These are phyloP conservation scores for Sterrhoptilus dennistouni DNA, from an alignment of 2,113 vertebrate genomes.

Conservation along the genomic window DNA sequence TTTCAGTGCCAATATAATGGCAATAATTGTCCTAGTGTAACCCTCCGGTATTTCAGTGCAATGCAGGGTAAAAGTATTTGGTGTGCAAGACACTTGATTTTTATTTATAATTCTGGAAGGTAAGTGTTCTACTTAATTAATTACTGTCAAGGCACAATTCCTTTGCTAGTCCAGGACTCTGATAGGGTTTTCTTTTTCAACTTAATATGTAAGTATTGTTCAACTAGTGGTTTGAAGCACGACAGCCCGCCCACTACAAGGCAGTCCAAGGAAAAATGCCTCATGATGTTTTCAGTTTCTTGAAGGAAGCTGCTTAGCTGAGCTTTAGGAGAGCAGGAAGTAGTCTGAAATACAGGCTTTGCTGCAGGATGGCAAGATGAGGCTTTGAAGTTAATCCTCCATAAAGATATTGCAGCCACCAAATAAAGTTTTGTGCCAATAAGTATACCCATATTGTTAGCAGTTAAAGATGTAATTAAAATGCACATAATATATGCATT, in stretches of 20 bases:
- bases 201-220: not conserved
- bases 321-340: not conserved
- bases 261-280: not conserved
- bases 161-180: not conserved
- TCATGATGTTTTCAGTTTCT: not conserved
- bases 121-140: not conserved
- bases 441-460: not conserved
- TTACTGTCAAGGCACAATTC: not conserved
- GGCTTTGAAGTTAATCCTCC: not conserved
- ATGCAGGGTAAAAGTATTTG: not conserved
- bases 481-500: not conserved
- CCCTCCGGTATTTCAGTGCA: not conserved
- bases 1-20: not conserved
- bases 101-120: not conserved
- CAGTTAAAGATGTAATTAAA: not conserved
- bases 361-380: not conserved
- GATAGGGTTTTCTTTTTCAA: not conserved
- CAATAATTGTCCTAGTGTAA: not conserved
- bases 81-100: not conserved
- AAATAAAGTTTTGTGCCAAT: not conserved
- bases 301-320: not conserved
- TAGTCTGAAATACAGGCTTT: not conserved
- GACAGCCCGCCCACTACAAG: not conserved
- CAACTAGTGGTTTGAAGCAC: not conserved
- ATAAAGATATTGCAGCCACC: not conserved